These are phyloP conservation scores for Drosophila paulistorum DNA, from an alignment of 1,140 invertebrate species.

Conservation along the genomic window DNA sequence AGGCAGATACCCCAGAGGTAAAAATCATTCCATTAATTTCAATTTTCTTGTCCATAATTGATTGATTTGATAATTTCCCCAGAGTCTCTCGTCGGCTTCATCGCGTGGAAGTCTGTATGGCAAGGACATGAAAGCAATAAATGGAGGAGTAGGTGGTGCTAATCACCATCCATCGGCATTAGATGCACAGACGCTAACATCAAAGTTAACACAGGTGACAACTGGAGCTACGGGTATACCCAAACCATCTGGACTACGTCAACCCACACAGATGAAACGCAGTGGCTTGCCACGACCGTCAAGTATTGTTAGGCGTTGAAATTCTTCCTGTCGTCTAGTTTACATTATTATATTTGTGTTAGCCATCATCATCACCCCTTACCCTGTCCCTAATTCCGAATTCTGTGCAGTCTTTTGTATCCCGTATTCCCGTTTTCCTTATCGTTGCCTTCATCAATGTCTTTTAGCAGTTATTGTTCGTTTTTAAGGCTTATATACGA, in stretches of 20 bases:
- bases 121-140: conserved; percentile 47
- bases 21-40: not conserved
- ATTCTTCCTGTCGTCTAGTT: not conserved
- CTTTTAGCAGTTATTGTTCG: not conserved
- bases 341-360: conserved; percentile 25
- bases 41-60: not conserved
- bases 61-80: not conserved
- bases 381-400: not conserved
- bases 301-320: conserved; percentile 65
- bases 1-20: conserved; percentile 63
- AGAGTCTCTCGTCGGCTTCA: conserved; percentile 79
- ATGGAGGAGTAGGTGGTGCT: conserved; percentile 24
- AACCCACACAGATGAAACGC: conserved; percentile 72
- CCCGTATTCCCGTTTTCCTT: conserved; percentile 24
- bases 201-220: conserved; percentile 67
- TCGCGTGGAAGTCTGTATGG: conserved; percentile 74
- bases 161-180: conserved; percentile 17
- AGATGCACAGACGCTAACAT: conserved; percentile 52
- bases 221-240: conserved; percentile 72
- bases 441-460: not conserved
- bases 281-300: conserved; percentile 77
- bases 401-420: conserved; percentile 19
- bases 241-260: conserved; percentile 75
- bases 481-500: conserved; percentile 6
- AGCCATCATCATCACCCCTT: not conserved